A percentile compares a stretch with the other conserved stretches of the same genome.
These are phyloP conservation scores for Crocidura indochinensis DNA, from an alignment of 2,797 vertebrate genomes.

Conservation along the genomic window DNA sequence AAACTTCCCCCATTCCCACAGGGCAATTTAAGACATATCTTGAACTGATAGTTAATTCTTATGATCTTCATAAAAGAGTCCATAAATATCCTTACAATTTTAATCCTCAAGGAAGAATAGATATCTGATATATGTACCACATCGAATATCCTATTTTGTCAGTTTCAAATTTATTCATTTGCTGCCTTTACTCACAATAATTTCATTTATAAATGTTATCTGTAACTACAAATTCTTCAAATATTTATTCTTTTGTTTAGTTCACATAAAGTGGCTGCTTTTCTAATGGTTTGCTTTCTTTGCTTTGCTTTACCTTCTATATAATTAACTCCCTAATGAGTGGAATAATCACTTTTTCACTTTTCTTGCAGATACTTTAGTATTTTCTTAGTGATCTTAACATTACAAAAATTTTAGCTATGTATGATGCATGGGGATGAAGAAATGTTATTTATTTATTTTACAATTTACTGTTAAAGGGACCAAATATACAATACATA, in stretches of 20 bases:
- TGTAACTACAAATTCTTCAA: neutral
- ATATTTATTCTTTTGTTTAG: neutral
- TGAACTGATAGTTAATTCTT: too few relatives aligned
- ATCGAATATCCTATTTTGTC: neutral
- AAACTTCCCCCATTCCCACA: neutral
- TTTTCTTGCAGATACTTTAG: neutral
- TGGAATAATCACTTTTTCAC: neutral
- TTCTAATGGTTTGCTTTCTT: neutral
- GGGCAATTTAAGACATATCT: neutral
- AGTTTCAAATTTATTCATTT: neutral
- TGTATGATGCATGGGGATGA: fast-evolving
- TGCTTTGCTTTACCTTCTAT: neutral
- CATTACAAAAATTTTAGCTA: neutral
- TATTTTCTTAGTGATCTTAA: neutral
- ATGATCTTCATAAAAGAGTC: fast-evolving
- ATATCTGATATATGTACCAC: neutral
- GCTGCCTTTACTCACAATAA: fast-evolving
- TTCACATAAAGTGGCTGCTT: neutral
- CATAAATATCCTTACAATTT: neutral
- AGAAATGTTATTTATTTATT: too few relatives aligned
- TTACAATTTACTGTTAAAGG: too few relatives aligned
- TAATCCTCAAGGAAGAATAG: neutral
- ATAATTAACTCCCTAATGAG: fast-evolving
- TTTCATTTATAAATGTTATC: neutral
- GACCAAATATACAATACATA: too few relatives aligned